Conservation (phyloP, 1,140 invertebrate species). For the Monochamus saltuarius region DNA sequence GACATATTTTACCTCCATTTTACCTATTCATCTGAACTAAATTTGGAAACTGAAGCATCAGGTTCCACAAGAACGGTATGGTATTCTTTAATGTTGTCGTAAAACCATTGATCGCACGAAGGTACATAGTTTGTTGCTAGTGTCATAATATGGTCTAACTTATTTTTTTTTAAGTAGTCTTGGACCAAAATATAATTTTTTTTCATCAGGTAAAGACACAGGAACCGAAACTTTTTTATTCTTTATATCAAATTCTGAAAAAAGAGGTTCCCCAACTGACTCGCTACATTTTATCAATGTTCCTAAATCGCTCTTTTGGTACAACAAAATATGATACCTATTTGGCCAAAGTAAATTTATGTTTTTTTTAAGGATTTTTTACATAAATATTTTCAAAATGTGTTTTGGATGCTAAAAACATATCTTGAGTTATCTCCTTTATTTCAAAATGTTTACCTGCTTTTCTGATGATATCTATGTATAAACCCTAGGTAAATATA, state of each 20-base stretch:
- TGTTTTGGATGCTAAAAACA: not conserved
- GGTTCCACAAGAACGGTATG: conserved; percentile 1
- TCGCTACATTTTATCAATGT: conserved; percentile 17
- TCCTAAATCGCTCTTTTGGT: not conserved
- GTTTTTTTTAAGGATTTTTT: conserved; percentile 12
- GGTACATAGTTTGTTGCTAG: conserved; percentile 19
- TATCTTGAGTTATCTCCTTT: not conserved
- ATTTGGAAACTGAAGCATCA: no score
- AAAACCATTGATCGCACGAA: conserved; percentile 16
- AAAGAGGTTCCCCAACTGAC: not conserved
- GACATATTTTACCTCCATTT: no score
- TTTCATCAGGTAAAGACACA: conserved; percentile 7
- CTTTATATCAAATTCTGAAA: conserved; percentile 11
- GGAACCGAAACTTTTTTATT: conserved; percentile 1
- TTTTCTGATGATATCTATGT: no score
- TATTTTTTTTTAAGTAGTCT: conserved; percentile 5
- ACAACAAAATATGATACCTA: not conserved
- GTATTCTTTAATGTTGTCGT: conserved; percentile 7
- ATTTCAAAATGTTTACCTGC: conserved; percentile 3
- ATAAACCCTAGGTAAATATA: conserved; percentile 2
- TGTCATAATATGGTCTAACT: conserved; percentile 15
- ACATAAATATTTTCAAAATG: conserved; percentile 3
- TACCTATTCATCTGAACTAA: no score
- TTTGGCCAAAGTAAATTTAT: conserved; percentile 6
- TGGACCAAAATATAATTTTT: conserved; percentile 17